Conservation (phyloP, 1,140 invertebrate genomes). For the Drosophila murphyi region DNA sequence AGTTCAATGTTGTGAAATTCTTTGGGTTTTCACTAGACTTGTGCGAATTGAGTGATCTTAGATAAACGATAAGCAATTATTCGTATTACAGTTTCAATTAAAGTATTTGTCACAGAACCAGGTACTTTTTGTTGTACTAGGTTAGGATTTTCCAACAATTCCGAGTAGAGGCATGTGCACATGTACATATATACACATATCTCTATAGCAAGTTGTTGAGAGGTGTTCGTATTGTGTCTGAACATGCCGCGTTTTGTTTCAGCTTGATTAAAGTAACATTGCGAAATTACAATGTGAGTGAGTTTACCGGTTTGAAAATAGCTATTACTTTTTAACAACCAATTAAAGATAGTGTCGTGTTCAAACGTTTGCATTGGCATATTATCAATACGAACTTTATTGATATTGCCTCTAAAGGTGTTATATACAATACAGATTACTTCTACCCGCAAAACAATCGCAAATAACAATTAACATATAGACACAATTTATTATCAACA, state of each 20-base stretch:
- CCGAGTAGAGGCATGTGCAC: too few species aligned
- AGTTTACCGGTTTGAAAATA: neutral
- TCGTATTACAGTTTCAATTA: constrained; percentile 1
- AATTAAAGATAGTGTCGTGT: too few species aligned
- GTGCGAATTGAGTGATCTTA: neutral
- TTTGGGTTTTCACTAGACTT: constrained; percentile 13
- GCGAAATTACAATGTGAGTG: constrained; percentile 27
- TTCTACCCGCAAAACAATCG: too few species aligned
- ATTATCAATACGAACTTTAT: too few species aligned
- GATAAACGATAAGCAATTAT: constrained; percentile 19
- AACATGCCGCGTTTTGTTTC: constrained; percentile 6
- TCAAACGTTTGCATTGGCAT: too few species aligned
- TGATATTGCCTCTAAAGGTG: too few species aligned
- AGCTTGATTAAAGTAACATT: constrained; percentile 29
- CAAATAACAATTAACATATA: too few species aligned
- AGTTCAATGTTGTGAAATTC: constrained; percentile 15
- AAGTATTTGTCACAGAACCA: constrained; percentile 28
- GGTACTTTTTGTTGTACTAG: constrained; percentile 53
- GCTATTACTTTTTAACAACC: neutral
- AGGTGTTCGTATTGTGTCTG: neutral
- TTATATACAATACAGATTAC: too few species aligned
- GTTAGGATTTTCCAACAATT: constrained; percentile 54
- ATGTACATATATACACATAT: too few species aligned
- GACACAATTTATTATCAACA: too few species aligned
- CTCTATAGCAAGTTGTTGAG: neutral